These are phyloP conservation scores for Catostomus latipinnis DNA, from an alignment of 2,797 vertebrate species.

Conservation along the genomic window DNA sequence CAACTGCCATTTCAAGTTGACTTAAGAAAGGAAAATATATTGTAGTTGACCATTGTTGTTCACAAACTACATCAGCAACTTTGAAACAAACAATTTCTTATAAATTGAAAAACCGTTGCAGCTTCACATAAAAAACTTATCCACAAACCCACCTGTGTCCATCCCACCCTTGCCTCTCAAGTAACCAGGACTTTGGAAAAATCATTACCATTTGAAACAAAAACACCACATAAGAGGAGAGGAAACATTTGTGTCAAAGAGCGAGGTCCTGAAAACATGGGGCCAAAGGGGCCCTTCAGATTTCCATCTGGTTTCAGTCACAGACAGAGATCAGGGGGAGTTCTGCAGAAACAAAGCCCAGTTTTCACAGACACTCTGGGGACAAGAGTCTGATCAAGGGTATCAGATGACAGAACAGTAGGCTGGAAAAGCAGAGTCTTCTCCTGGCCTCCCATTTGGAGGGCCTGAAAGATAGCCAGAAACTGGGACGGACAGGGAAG, in stretches of 20 bases:
- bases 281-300: slow-evolving; percentile 45
- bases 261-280: slow-evolving; percentile 54
- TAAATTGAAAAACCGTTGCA: background rate
- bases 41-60: too few species aligned
- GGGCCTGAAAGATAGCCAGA: background rate
- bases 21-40: too few species aligned
- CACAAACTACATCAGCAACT: background rate
- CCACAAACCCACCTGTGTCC: background rate
- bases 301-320: slow-evolving; percentile 63
- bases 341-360: slow-evolving; percentile 36
- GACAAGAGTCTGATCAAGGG: slow-evolving; percentile 64
- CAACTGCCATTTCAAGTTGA: too few species aligned
- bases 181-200: slow-evolving; percentile 41
- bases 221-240: slow-evolving; percentile 63
- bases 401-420: slow-evolving; percentile 70
- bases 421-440: slow-evolving; percentile 25
- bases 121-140: too few species aligned
- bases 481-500: background rate
- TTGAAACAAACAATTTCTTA: background rate
- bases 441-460: slow-evolving; percentile 38
- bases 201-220: slow-evolving; percentile 64
- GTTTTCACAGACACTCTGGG: slow-evolving; percentile 56
- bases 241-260: slow-evolving; percentile 70
- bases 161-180: background rate
- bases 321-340: background rate